phyloP scores from a whole-genome alignment of 2,797 vertebrate genomes.

The Peromyscus aztecus region DNA sequence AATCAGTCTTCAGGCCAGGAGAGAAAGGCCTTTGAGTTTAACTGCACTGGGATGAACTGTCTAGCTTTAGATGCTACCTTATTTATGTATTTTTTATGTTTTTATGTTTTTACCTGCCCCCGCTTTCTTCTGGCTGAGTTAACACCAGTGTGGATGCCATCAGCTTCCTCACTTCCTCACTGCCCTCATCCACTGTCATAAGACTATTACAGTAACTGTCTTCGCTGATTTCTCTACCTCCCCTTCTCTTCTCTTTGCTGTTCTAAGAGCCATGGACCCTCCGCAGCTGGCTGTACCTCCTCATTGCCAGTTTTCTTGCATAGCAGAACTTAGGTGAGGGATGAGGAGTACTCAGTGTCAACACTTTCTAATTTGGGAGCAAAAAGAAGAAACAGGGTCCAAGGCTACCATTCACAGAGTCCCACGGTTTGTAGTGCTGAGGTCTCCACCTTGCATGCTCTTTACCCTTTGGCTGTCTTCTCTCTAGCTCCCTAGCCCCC shows the following conservation, averaged over 20 bases:
- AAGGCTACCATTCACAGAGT: neutral
- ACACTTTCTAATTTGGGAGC: neutral
- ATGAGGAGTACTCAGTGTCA: neutral
- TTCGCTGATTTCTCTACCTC: neutral
- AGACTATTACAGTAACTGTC: neutral
- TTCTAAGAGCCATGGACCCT: neutral
- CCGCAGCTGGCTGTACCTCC: neutral
- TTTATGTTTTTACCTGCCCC: neutral
- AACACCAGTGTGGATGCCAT: neutral
- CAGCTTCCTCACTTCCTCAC: neutral
- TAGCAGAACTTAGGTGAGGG: neutral
- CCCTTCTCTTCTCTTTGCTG: neutral
- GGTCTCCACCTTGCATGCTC: neutral
- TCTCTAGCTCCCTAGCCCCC: neutral
- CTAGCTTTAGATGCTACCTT: neutral
- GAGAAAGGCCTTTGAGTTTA: constrained; percentile 55
- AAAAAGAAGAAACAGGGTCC: neutral
- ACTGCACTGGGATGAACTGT: constrained; percentile 39
- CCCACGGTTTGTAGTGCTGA: neutral
- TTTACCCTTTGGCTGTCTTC: neutral
- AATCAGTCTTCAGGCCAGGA: constrained; percentile 52
- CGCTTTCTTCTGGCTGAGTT: neutral
- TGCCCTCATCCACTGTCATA: neutral
- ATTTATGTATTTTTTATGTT: neutral
- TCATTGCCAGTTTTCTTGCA: neutral